phyloP scores from a whole-genome alignment of 2,888 invertebrate genomes.

The Leucania comma region DNA sequence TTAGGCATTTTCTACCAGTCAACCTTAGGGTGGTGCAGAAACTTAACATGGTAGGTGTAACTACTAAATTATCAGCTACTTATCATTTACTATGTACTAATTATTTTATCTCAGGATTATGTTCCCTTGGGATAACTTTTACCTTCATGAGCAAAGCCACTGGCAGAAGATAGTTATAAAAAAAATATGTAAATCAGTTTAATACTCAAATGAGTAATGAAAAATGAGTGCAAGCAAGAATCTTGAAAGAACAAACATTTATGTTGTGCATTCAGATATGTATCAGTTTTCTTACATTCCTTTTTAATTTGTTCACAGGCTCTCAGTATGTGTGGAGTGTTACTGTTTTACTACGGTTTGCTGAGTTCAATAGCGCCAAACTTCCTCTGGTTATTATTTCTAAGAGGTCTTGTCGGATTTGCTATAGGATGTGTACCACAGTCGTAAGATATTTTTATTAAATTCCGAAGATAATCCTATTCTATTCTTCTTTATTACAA shows the following conservation, averaged over 20 bases:
- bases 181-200: background rate
- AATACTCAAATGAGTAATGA: background rate
- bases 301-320: conserved; percentile 90
- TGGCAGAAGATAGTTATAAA: background rate
- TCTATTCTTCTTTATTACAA: background rate
- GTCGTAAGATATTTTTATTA: conserved; percentile 92
- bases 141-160: too few species aligned
- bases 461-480: too few species aligned
- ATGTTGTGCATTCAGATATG: conserved; percentile 2
- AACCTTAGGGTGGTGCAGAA: too few species aligned
- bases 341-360: conserved; percentile 97
- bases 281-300: conserved; percentile 4
- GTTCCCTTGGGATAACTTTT: too few species aligned
- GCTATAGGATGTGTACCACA: conserved; percentile 99
- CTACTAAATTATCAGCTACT: too few species aligned
- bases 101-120: too few species aligned
- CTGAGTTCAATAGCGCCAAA: conserved; percentile 97
- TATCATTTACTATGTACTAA: too few species aligned
- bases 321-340: conserved; percentile 96
- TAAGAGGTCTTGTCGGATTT: conserved; percentile 98
- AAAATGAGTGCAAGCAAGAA: background rate
- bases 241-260: background rate
- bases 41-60: too few species aligned
- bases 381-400: conserved; percentile 96
- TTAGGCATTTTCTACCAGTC: too few species aligned